These are phyloP conservation scores for Amazona guildingii DNA, from an alignment of 2,113 vertebrate genomes.

Conservation along the genomic window DNA sequence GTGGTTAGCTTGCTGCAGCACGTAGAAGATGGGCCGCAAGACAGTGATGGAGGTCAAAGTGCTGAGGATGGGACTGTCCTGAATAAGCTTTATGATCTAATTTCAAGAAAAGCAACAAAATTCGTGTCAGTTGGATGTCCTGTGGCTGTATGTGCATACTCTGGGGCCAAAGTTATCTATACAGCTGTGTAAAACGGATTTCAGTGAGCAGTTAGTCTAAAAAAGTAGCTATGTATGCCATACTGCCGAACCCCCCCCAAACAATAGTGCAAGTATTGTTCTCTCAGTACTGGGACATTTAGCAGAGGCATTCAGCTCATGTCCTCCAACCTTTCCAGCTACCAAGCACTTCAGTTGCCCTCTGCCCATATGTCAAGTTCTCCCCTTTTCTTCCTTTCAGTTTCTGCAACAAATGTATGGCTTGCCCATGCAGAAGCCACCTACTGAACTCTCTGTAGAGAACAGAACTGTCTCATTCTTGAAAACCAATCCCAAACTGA, in stretches of 20 bases:
- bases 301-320: background rate
- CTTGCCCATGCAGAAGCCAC: background rate
- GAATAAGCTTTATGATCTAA: conserved; percentile 81
- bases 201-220: background rate
- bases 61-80: conserved; percentile 81
- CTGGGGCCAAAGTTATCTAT: background rate
- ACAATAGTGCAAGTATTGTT: background rate
- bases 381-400: background rate
- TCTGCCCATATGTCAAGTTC: background rate
- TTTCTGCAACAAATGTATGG: background rate
- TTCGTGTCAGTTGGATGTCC: background rate
- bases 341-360: background rate
- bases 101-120: background rate
- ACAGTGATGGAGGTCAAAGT: conserved; percentile 73
- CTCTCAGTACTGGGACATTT: background rate
- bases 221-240: background rate
- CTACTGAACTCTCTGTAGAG: background rate
- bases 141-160: background rate
- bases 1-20: conserved; percentile 88
- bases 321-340: background rate
- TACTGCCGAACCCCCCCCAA: background rate
- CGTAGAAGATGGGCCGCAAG: conserved; percentile 83
- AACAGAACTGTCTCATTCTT: background rate
- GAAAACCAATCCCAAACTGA: background rate
- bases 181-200: background rate